Base-by-base conservation (phyloP, 2,113 vertebrate genomes). In the Zosterops japonicus region DNA sequence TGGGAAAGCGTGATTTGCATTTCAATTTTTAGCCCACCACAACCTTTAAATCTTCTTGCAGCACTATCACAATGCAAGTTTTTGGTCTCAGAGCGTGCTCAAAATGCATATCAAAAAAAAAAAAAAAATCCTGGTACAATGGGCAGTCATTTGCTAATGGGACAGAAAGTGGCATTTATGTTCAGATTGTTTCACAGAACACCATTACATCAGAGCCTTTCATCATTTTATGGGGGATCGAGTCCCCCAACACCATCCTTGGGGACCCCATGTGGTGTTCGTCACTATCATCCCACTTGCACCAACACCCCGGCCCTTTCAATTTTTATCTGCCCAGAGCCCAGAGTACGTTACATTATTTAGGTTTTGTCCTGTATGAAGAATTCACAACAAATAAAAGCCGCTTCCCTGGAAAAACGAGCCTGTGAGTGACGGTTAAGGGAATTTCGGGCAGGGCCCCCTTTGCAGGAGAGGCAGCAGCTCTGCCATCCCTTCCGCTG, bases 1-100 rank as follows among this genome's bases (percentile, higher is more conserved):
- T 81, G 89, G 92, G 64, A 50, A 86, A 97, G 92, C 81, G 91
- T 94, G 95, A 98, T 98, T 98, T 98, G 97, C 97, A 98, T 98
- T 97, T 98, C 96, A 97, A 97, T 98, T 95, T 92, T 90, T 75
- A 96, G 97, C 95, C 95, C 97, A 90, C 84, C 39, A 68, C 87
- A 96, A 96, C 97, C 94, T 98, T 98, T 97, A 96, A 95, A 97
- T 97, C 96, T 96, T 90, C 71, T 87, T 10, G 71, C 85, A 41
- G 46, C 61, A 72, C 59, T 76, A 83, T 84, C 95, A 97, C 96
- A 97, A 94, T 95, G 84, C 67, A 93, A 97, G 94, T 85, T 93
- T 82, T 91, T 87, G 75, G 84, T 93, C 90, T 87, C 72, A 15
- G 65, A 15, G 65, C 90, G 49, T 91, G 79, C 84, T 97, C 93